Evolutionary conservation across 2,113 vertebrate genomes (phyloP).

Genomic region (Phainopepla nitens): DNA sequence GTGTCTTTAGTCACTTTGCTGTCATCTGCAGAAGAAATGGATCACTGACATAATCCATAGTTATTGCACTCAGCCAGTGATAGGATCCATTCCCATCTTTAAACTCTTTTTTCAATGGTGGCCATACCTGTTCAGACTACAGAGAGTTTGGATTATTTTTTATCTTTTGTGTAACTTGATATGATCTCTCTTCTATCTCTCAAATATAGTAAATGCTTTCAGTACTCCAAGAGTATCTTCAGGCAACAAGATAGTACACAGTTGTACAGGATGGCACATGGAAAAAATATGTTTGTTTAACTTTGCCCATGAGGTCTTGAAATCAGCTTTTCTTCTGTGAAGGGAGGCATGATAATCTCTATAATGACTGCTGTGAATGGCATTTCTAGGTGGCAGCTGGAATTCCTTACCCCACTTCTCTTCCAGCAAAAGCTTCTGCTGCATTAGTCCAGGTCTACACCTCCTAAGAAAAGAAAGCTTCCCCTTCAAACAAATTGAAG

Average conservation of each 20-base stretch:
- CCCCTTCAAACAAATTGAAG: not conserved
- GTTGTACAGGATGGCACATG: not conserved
- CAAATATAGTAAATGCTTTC: not conserved
- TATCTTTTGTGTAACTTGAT: not conserved
- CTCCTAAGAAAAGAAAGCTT: not conserved
- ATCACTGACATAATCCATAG: not conserved
- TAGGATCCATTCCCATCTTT: not conserved
- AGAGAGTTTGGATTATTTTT: not conserved
- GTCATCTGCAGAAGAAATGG: not conserved
- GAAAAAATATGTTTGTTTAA: not conserved
- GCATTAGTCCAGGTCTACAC: not conserved
- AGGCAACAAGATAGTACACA: not conserved
- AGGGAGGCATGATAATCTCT: not conserved
- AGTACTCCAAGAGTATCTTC: not conserved
- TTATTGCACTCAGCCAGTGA: not conserved
- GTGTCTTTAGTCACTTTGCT: not conserved
- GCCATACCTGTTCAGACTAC: not conserved
- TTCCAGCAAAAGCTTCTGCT: not conserved
- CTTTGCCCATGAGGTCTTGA: not conserved
- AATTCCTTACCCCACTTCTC: not conserved
- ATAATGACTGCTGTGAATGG: accelerated
- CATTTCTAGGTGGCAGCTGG: not conserved
- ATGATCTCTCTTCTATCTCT: not conserved
- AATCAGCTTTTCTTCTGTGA: not conserved
- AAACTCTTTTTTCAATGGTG: not conserved